Conservation (phyloP, 53 echinoderm and acorn worm genomes). For the Holothuria leucospilota region DNA sequence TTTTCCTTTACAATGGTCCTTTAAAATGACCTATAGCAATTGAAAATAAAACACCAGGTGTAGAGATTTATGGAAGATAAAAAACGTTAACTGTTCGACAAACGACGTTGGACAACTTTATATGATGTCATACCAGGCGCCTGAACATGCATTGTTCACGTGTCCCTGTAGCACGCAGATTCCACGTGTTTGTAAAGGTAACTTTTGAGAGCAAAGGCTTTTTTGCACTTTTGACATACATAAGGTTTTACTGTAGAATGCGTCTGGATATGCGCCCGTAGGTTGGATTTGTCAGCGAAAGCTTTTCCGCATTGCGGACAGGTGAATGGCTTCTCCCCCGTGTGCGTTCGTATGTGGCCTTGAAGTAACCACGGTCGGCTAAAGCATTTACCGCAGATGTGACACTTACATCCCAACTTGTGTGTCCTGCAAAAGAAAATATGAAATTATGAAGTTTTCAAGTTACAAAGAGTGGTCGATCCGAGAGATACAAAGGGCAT, state of each 20-base stretch:
- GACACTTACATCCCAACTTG: constrained; percentile 96
- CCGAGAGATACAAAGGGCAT: too few relatives aligned
- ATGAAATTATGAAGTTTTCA: too few relatives aligned
- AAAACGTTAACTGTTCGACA: too few relatives aligned
- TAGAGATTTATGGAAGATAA: too few relatives aligned
- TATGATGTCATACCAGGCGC: not conserved
- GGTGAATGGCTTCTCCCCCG: constrained; percentile 94
- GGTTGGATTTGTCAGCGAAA: constrained; percentile 99
- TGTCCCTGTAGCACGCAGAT: constrained; percentile 85
- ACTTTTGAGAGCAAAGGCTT: constrained; percentile 95
- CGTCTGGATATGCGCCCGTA: constrained; percentile 97
- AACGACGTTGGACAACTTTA: too few relatives aligned
- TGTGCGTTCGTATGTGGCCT: constrained; percentile 99
- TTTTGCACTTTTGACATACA: constrained; percentile 91
- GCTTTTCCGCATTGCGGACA: constrained; percentile 96
- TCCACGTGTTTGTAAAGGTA: constrained; percentile 99
- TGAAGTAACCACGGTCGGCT: constrained; percentile 97
- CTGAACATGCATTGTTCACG: constrained; percentile 1
- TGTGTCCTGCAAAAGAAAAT: constrained; percentile 76
- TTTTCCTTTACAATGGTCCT: too few relatives aligned
- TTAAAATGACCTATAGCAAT: too few relatives aligned
- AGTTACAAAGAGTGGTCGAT: too few relatives aligned
- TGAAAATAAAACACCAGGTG: too few relatives aligned
- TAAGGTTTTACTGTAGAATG: constrained; percentile 97
- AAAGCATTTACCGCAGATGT: constrained; percentile 98